phyloP scores from a whole-genome alignment of 2,113 vertebrate species.

The Sula dactylatra region DNA sequence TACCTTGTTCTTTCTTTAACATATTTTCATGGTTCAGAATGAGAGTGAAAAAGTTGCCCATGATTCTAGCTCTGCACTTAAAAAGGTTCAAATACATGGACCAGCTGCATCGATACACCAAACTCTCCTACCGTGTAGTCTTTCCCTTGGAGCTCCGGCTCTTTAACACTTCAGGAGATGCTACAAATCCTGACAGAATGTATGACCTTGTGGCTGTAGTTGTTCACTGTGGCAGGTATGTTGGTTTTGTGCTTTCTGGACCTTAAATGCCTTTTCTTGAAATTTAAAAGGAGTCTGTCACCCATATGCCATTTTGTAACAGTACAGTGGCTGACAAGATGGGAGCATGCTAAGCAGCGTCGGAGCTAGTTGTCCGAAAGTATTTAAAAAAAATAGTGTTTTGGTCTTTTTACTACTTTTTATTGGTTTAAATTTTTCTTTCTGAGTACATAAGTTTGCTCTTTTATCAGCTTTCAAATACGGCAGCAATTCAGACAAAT shows the following conservation, averaged over 20 bases:
- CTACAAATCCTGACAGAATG: conserved; percentile 90
- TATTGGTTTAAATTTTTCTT: not conserved
- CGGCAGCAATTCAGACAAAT: not conserved
- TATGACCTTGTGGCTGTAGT: conserved; percentile 94
- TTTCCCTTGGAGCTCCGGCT: conserved; percentile 92
- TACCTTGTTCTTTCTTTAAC: not conserved
- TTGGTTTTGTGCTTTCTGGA: not conserved
- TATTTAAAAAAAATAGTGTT: not conserved
- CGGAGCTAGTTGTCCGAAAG: not conserved
- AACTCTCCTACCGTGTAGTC: conserved; percentile 91
- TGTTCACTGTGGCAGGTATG: conserved; percentile 90
- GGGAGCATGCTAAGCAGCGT: not conserved
- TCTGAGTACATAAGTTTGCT: not conserved
- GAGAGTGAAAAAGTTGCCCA: conserved; percentile 91
- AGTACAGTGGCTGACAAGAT: not conserved
- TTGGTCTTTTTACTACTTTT: not conserved
- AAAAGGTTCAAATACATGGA: conserved; percentile 97
- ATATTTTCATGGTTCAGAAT: conserved; percentile 64
- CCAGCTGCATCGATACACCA: conserved; percentile 93
- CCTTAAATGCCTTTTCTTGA: not conserved
- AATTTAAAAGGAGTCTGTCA: not conserved
- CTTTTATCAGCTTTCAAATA: not conserved
- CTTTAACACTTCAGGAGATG: conserved; percentile 93
- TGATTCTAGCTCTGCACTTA: conserved; percentile 91
- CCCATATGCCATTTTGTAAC: accelerated